Percentiles rank a stretch among this genome's conserved stretches.
phyloP scores from a whole-genome alignment of 2,113 vertebrate species.

The Prinia subflava region DNA sequence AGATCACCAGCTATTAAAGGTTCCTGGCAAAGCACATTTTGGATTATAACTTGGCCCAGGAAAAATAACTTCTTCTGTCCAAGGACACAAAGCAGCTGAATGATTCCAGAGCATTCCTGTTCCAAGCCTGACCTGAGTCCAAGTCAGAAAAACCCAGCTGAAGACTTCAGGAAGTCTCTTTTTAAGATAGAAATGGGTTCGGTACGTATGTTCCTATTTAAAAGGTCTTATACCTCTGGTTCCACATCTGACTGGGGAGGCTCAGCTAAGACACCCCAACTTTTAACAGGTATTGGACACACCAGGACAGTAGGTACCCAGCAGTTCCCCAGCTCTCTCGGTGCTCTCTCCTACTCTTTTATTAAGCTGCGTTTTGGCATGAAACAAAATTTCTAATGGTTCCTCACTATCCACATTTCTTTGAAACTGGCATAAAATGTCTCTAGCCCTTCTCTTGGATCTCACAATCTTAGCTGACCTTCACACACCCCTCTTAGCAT shows the following conservation, averaged over 20 bases:
- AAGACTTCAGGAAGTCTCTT: not conserved
- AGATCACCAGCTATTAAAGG: not conserved
- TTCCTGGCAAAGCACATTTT: not conserved
- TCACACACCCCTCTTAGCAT: rapidly evolving
- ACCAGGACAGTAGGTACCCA: not conserved
- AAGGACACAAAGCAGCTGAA: not conserved
- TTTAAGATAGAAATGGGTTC: not conserved
- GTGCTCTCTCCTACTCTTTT: not conserved
- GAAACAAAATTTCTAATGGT: not conserved
- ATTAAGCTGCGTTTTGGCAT: not conserved
- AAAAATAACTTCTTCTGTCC: not conserved
- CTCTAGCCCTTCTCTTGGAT: not conserved
- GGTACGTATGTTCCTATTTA: not conserved
- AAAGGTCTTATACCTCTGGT: not conserved
- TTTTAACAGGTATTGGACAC: not conserved
- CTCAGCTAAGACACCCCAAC: not conserved
- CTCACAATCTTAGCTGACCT: not conserved
- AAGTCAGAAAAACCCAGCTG: not conserved
- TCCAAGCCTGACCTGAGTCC: not conserved
- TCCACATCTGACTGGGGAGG: not conserved
- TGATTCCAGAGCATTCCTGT: not conserved
- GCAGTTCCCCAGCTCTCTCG: not conserved
- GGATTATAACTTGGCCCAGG: not conserved
- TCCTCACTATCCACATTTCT: not conserved
- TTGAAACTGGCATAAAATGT: not conserved